Evolutionary conservation across 2,888 invertebrate genomes (phyloP), one percentile per base, ranked within the genome.

Genomic region (Prostheceraeus crozeri): DNA sequence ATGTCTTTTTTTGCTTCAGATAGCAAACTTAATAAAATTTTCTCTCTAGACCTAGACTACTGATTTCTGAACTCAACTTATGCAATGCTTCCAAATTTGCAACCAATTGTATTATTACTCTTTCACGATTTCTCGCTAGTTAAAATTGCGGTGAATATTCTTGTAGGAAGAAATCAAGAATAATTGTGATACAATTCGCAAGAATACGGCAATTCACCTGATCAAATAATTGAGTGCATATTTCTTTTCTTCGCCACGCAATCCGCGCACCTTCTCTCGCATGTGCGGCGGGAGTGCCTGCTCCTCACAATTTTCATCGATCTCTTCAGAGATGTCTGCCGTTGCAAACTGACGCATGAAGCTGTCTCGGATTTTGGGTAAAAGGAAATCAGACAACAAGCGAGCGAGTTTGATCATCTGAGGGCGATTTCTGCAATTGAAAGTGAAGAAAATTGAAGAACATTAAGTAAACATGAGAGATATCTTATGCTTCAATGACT

Each of bases 381-480:
- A 69, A 30, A 72, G 73, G 69, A 81, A 82, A 53, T 81, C 80
- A 14, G 88, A 87, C 0, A 94, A 90, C 25, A 93, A 85, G 80
- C 90, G 89, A 21, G 90, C 88, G 35, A 96, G 78, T 63, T 85
- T 85, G 0, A 93, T 91, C 96, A 99, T 96, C 75, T 96, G 87
- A 1, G 98, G 98, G 67, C 93, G 89, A 69, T 96, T 91, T 0
- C 75, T 76, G 66, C 2, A 64, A 62, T 35, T 21, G 31, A 3
- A 25, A 14, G 8, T 4, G 19, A n/a, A 46, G 30, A 0, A 11
- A 27, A 21, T 57, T 21, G 21, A 36, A 52, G 1, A 1, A 11
- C 21, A 3, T 8, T 6, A 59, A 23, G 28, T 1, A 35, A 53
- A 28, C n/a, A n/a, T n/a, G n/a, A n/a, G n/a, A n/a, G 33, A n/a